Percentiles rank a stretch among this genome's conserved stretches.
Evolutionary conservation across 2,113 vertebrate genomes (phyloP).

Genomic region (Progne subis): DNA sequence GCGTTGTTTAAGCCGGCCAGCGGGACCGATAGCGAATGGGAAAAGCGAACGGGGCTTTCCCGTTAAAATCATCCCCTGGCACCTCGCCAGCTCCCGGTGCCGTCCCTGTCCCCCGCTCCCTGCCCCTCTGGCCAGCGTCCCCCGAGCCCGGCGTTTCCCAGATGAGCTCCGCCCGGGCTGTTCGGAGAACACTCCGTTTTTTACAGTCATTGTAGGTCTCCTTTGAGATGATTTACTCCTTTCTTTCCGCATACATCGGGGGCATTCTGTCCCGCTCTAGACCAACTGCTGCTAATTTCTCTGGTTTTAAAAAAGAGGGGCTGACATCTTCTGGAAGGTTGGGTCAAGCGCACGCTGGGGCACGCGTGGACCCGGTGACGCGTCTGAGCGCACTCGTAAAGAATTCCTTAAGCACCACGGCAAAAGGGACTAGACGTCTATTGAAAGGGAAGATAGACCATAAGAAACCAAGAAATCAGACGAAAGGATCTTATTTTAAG

Average conservation of each 20-base stretch:
- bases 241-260: conserved; percentile 1
- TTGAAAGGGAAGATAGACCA: conserved; percentile 71
- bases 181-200: background rate
- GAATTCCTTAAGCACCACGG: conserved; percentile 62
- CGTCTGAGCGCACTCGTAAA: conserved; percentile 53
- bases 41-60: background rate
- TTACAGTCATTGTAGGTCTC: conserved; percentile 18
- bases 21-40: background rate
- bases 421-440: conserved; percentile 49
- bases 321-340: conserved; percentile 60
- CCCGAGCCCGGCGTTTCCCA: background rate
- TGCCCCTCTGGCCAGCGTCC: background rate
- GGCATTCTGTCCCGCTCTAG: conserved; percentile 30
- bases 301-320: conserved; percentile 43
- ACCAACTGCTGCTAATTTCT: conserved; percentile 66
- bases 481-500: conserved; percentile 76
- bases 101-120: background rate
- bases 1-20: background rate
- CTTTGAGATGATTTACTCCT: conserved; percentile 20
- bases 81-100: fast-evolving
- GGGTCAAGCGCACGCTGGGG: conserved; percentile 76
- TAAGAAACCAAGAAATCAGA: conserved; percentile 72
- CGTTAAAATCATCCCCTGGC: background rate
- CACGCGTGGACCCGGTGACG: conserved; percentile 74
- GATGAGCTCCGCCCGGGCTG: background rate